These are phyloP conservation scores for Heliconius melpomene DNA, from an alignment of 1,140 invertebrate genomes.

Conservation along the genomic window DNA sequence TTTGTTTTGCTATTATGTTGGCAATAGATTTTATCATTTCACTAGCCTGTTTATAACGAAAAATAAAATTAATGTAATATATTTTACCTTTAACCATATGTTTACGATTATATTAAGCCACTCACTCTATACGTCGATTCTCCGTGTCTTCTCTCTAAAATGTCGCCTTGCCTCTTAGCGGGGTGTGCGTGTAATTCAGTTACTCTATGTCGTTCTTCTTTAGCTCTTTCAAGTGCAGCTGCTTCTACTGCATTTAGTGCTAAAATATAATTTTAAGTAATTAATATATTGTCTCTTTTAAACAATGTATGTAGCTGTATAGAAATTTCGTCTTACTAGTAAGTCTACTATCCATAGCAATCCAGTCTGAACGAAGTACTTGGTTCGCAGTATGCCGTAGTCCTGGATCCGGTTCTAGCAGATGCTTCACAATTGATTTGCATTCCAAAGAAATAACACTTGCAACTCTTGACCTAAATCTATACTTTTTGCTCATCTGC, in stretches of 20 bases:
- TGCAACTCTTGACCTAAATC: slow-evolving; percentile 83
- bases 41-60: slow-evolving; percentile 54
- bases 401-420: slow-evolving; percentile 85
- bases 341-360: slow-evolving; percentile 77
- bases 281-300: neutral
- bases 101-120: neutral
- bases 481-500: slow-evolving; percentile 83
- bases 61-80: neutral
- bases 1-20: slow-evolving; percentile 60
- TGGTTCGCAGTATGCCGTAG: slow-evolving; percentile 63
- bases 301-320: neutral
- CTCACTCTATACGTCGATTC: slow-evolving; percentile 62
- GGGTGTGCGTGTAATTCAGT: slow-evolving; percentile 54
- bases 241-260: slow-evolving; percentile 74
- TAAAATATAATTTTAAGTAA: slow-evolving; percentile 39
- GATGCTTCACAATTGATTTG: slow-evolving; percentile 80
- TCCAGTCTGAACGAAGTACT: slow-evolving; percentile 70
- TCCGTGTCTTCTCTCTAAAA: slow-evolving; percentile 54
- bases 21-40: slow-evolving; percentile 74
- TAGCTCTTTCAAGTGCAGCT: slow-evolving; percentile 67
- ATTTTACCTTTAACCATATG: neutral
- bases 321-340: slow-evolving; percentile 58
- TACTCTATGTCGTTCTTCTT: slow-evolving; percentile 63
- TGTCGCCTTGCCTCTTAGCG: slow-evolving; percentile 63
- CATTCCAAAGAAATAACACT: slow-evolving; percentile 77